Conservation (phyloP, 2,888 invertebrate genomes). For the Tachina grossa region DNA sequence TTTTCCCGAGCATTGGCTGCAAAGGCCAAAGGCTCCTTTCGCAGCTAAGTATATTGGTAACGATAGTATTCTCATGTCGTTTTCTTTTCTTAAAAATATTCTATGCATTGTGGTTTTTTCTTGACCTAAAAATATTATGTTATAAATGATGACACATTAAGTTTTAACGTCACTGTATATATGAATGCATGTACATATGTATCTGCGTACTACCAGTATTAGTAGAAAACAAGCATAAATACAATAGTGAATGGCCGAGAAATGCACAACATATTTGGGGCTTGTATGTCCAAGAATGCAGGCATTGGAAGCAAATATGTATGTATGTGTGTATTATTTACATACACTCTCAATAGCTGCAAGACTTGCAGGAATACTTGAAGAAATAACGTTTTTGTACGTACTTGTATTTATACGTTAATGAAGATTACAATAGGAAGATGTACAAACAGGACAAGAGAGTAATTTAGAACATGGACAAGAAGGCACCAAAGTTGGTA, state of each 20-base stretch:
- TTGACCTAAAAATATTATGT: no score
- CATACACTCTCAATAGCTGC: not conserved
- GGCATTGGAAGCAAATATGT: not conserved
- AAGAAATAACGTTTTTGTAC: slow-evolving; percentile 11
- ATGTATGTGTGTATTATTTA: no score
- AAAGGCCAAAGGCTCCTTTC: no score
- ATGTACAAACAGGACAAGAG: slow-evolving; percentile 22
- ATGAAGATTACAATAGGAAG: slow-evolving; percentile 36
- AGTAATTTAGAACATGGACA: slow-evolving; percentile 6
- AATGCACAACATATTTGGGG: slow-evolving; percentile 15
- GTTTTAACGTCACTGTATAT: no score
- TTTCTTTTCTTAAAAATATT: no score
- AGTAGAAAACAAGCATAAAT: slow-evolving; percentile 16
- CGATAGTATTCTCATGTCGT: no score
- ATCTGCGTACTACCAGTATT: not conserved
- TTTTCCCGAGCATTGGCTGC: no score
- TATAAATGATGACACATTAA: no score
- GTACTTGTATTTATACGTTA: not conserved
- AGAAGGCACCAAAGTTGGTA: not conserved
- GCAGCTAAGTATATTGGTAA: no score
- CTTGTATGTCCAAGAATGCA: slow-evolving; percentile 43
- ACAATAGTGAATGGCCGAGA: slow-evolving; percentile 13
- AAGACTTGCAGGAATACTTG: slow-evolving; percentile 33
- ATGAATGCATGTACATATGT: not conserved
- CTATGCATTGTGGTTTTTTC: no score